phyloP scores from a whole-genome alignment of 1,140 invertebrate species.

The Macrocentrus cingulum region DNA sequence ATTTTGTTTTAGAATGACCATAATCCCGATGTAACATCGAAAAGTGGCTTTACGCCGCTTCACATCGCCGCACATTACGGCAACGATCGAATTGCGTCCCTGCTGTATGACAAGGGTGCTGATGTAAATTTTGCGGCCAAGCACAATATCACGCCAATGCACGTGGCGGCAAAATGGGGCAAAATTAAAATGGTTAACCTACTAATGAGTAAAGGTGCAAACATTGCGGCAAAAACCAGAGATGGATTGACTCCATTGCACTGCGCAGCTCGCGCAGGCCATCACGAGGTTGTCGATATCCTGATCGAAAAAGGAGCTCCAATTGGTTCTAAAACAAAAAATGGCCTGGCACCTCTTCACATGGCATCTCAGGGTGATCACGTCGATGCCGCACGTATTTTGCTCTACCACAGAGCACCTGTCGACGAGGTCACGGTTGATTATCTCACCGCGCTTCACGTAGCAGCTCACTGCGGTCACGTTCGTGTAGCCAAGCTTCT shows the following conservation, averaged over 20 bases:
- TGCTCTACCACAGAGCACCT: constrained; percentile 90
- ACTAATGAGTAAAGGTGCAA: constrained; percentile 81
- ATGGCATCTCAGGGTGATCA: constrained; percentile 98
- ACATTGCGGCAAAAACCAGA: constrained; percentile 91
- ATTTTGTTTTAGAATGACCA: constrained; percentile 80
- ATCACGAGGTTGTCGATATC: constrained; percentile 92
- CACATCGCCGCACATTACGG: constrained; percentile 99
- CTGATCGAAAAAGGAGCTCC: constrained; percentile 90
- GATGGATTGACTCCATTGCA: constrained; percentile 92
- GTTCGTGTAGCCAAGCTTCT: constrained; percentile 93
- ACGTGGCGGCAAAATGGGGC: constrained; percentile 97
- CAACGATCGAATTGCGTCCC: constrained; percentile 90
- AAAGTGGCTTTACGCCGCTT: constrained; percentile 96
- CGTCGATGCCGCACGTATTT: constrained; percentile 88
- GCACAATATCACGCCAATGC: constrained; percentile 89
- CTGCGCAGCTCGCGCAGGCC: constrained; percentile 93
- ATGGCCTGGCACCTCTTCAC: constrained; percentile 85
- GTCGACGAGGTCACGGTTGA: constrained; percentile 98
- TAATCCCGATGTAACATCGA: constrained; percentile 93
- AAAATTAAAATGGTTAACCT: constrained; percentile 89
- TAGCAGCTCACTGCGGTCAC: constrained; percentile 93
- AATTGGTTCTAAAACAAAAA: constrained; percentile 97
- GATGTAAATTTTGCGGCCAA: constrained; percentile 97
- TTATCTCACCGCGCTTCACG: constrained; percentile 95
- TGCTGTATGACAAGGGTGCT: constrained; percentile 88